Percentiles rank a stretch among this genome's conserved stretches.
phyloP scores from a whole-genome alignment of 2,113 vertebrate genomes.

The Trogon melanurus region DNA sequence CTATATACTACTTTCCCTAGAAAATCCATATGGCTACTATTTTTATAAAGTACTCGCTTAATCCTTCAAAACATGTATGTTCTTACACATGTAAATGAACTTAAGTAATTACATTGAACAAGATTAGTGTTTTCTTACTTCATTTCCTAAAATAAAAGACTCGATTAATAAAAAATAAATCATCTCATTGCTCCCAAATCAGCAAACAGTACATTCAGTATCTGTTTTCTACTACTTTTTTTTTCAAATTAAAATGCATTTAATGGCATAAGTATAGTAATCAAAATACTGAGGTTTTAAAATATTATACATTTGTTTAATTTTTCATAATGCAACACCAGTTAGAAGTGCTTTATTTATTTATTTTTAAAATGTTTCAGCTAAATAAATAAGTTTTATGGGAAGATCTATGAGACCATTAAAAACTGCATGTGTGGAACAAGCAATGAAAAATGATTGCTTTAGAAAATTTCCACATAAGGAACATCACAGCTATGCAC shows the following conservation, averaged over 20 bases:
- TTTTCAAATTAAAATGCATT: neutral
- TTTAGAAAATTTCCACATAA: slow-evolving; percentile 43
- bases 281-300: neutral
- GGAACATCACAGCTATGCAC: slow-evolving; percentile 39
- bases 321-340: neutral
- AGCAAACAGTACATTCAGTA: neutral
- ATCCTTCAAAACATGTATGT: neutral
- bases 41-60: neutral
- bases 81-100: neutral
- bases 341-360: neutral
- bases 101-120: neutral
- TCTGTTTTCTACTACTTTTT: neutral
- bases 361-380: neutral
- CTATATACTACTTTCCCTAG: neutral
- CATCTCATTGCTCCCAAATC: neutral
- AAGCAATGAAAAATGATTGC: slow-evolving; percentile 26
- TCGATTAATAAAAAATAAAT: neutral
- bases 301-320: neutral
- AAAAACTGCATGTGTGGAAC: slow-evolving; percentile 11
- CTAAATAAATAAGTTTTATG: neutral
- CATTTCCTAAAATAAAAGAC: neutral
- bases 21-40: neutral
- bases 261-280: neutral
- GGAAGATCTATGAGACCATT: neutral
- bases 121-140: neutral